Base-by-base conservation (phyloP, 2,797 vertebrate species). In the Cichlasoma orientale region DNA sequence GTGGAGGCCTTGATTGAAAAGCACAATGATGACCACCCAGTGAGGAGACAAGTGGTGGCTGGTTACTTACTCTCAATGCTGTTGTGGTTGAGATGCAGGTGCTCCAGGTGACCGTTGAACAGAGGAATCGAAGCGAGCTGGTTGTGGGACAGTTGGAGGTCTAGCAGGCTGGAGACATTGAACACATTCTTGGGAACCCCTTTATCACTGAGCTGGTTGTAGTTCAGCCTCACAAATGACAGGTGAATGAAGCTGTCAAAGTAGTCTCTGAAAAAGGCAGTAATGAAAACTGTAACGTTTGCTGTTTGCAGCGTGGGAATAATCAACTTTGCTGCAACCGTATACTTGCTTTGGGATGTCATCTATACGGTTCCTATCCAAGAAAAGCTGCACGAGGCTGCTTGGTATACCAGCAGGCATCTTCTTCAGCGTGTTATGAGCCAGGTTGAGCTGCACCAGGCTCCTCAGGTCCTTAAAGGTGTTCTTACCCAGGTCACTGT, bases 31-130 rank as follows among this genome's bases (percentile, higher is more conserved):
- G 25, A 50, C 38, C 18, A 50, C 6, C 47, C 41, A 68, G 5
- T 11, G 61, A 25, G 41, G 44, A 47, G 14, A n/a, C 16, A 50
- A 1, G 6, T 6, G 14, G 16, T 8, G 50, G 38, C 61, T 50
- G 23, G 12, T 13, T 12, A 59, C 97, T 96, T 92, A 99, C 98
- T 96, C 89, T 98, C 96, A 0, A 99, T 99, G 89, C 92, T 95
- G 89, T 99, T 99, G 95, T 99, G 94, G 90, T 99, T 97, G 83
- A 99, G 97, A 90, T 99, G 98, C 85, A 99, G 96, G 38, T 99
- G 98, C 84, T 99, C 98, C 93, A 99, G 95, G 83, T 93, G 96
- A 68, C 84, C 50, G 79, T 78, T 99, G 92, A 99, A 97, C 81
- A 94, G 82, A 0, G 98, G 98, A 36, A 99, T 92, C 0, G 92